A percentile compares a stretch with the other conserved stretches of the same genome.
These are phyloP conservation scores for Rhingia rostrata DNA, from an alignment of 2,888 invertebrate genomes.

Conservation along the genomic window DNA sequence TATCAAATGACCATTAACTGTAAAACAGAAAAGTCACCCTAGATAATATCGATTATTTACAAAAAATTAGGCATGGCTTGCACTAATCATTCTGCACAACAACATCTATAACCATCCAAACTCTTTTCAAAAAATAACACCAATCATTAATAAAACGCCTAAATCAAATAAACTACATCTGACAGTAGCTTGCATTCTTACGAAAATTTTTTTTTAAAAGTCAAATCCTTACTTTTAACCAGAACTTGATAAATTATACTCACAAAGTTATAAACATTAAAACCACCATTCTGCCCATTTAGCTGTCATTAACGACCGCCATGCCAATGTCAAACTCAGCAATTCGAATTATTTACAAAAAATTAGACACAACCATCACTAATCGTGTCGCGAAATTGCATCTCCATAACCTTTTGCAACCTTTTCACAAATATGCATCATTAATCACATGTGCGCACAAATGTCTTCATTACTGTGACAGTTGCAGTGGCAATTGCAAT, in stretches of 20 bases:
- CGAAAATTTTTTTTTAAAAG: neutral
- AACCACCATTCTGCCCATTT: neutral
- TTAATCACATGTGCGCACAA: conserved; percentile 55
- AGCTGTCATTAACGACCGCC: conserved; percentile 12
- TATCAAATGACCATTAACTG: neutral
- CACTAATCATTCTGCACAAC: conserved; percentile 32
- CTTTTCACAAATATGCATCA: conserved; percentile 46
- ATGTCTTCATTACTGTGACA: conserved; percentile 27
- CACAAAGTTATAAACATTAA: neutral
- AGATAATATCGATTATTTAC: conserved; percentile 47
- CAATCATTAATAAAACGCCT: neutral
- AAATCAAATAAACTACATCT: neutral
- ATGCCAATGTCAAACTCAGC: conserved; percentile 1
- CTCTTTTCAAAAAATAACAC: neutral
- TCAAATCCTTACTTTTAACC: neutral
- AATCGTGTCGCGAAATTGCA: conserved; percentile 40
- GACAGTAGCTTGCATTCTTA: too few relatives aligned
- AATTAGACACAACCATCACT: conserved; percentile 51
- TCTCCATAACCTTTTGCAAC: conserved; percentile 3
- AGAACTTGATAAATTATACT: neutral
- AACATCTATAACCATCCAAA: neutral
- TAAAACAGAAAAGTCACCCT: neutral
- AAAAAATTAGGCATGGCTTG: conserved; percentile 53
- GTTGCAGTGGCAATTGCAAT: conserved; percentile 15
- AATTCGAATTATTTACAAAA: conserved; percentile 56